phyloP scores from a whole-genome alignment of 2,888 invertebrate species.

The Candidula unifasciata region DNA sequence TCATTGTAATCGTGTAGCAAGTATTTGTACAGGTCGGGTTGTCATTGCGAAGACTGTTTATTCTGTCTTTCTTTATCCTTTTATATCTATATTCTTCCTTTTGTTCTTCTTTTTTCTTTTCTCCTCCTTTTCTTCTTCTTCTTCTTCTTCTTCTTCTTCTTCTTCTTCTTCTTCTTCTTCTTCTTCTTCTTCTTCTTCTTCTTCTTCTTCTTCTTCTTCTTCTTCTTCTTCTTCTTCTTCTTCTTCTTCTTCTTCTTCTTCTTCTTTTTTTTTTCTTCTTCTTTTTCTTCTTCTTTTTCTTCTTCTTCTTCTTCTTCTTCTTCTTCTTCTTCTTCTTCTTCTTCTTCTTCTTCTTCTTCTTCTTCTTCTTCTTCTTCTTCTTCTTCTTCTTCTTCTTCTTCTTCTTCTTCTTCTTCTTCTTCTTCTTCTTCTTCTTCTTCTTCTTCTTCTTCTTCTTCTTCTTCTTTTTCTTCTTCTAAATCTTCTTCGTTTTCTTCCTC shows the following conservation, averaged over 20 bases:
- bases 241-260: neutral
- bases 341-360: neutral
- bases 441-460: neutral
- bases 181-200: too few relatives aligned
- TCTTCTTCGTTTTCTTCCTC: neutral
- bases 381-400: neutral
- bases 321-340: neutral
- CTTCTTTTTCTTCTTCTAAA: neutral
- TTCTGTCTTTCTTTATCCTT: too few relatives aligned
- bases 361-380: neutral
- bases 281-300: neutral
- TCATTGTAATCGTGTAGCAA: too few relatives aligned
- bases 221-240: too few relatives aligned
- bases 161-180: too few relatives aligned
- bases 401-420: neutral
- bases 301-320: neutral
- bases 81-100: too few relatives aligned
- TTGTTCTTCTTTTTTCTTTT: too few relatives aligned
- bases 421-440: neutral
- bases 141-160: too few relatives aligned
- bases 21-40: too few relatives aligned
- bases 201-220: too few relatives aligned
- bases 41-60: too few relatives aligned
- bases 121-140: too few relatives aligned
- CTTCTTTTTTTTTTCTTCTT: neutral